These are phyloP conservation scores for Aleiodes alternator DNA, from an alignment of 2,888 invertebrate genomes.

Conservation along the genomic window DNA sequence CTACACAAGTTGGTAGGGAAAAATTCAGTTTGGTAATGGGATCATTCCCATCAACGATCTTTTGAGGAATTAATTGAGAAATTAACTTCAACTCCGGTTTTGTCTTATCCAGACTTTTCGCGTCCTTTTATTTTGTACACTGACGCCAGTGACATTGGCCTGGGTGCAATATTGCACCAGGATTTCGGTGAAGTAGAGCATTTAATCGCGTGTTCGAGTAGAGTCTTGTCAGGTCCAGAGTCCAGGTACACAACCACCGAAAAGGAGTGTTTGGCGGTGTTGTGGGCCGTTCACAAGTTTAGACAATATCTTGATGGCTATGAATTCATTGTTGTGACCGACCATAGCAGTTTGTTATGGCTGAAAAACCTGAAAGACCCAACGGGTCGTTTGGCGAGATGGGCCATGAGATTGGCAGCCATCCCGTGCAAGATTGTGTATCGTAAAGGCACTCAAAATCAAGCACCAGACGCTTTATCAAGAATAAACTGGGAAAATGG, in stretches of 20 bases:
- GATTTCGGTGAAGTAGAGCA: neutral
- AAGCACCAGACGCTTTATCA: too few species aligned
- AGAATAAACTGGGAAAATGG: too few species aligned
- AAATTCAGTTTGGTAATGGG: neutral
- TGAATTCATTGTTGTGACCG: neutral
- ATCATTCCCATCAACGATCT: too few species aligned
- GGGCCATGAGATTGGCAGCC: too few species aligned
- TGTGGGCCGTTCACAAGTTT: neutral
- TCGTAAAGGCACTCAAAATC: too few species aligned
- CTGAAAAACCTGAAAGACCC: neutral
- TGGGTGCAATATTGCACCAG: neutral
- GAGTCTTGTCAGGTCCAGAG: too few species aligned
- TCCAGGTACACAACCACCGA: too few species aligned
- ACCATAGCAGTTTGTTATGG: neutral
- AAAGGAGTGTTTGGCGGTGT: too few species aligned
- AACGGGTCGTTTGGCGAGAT: too few species aligned
- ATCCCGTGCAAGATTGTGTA: too few species aligned
- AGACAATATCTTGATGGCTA: neutral
- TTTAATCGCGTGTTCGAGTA: too few species aligned
- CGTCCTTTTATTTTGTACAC: neutral
- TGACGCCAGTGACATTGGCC: neutral
- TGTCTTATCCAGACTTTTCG: neutral
- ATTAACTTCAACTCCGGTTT: neutral
- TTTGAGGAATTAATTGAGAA: neutral
- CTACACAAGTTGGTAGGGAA: neutral